Evolutionary conservation across 2,888 invertebrate species (phyloP), one percentile per base, ranked within the genome.

Genomic region (Tachina lurida): DNA sequence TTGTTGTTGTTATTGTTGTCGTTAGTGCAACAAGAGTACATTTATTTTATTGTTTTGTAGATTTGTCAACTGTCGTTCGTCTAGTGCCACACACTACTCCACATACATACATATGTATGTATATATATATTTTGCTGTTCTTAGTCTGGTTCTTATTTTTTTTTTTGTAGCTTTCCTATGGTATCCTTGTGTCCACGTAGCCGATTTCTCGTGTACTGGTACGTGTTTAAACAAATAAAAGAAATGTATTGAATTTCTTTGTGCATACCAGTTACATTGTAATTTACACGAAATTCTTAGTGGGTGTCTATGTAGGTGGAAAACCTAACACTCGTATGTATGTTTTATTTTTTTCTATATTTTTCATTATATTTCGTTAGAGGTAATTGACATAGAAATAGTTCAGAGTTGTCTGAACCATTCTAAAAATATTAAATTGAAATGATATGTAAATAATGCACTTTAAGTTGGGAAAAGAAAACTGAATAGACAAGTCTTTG

Each of bases 341-440:
- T 31, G 31, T 31, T 31, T 31, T 70, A 85, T 67, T 68, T 60
- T 60, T 60, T 19, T 13, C n/a, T 31, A 3, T 31, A 31, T 31
- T 31, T 22, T 68, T 31, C 39, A 31, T 52, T 45, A 71, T 49
- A 39, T 65, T 63, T 58, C 60, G n/a, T 67, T 81, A 63, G 67
- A 86, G 86, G 86, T 86, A 86, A 80, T 83, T 86, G 86, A 86
- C 86, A 86, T 83, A 76, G 79, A 86, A 86, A 83, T 76, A 85
- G 85, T 70, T 62, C 73, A 73, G 41, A 65, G 47, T 47, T 70
- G 56, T n/a, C 49, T 80, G 10, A 31, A 49, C 58, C 31, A 45
- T 45, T 54, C 8, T 39, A 17, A 17, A 22, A 67, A 65, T 43
- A 22, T 67, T 19, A 12, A 47, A 19, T 13, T 49, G 41, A 12